Percentiles rank a stretch among this genome's conserved stretches.
phyloP scores from a whole-genome alignment of 1,140 invertebrate species.

The Tetraneura akinire region DNA sequence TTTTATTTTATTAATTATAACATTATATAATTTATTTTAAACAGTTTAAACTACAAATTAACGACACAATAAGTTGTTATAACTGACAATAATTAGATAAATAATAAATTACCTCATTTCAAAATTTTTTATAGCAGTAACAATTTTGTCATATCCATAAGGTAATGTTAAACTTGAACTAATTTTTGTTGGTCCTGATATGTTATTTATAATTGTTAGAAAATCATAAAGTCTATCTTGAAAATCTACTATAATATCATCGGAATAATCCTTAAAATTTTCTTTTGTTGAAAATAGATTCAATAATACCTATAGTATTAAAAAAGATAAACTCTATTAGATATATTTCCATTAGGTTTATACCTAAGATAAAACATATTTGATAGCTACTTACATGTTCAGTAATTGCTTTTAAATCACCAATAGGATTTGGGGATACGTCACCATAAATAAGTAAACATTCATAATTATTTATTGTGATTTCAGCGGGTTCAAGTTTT shows the following conservation, averaged over 20 bases:
- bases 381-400: slow-evolving; percentile 77
- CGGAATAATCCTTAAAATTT: not conserved
- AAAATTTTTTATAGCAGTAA: slow-evolving; percentile 8
- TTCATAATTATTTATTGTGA: slow-evolving; percentile 57
- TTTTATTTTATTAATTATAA: too few species aligned
- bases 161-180: slow-evolving; percentile 11
- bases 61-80: too few species aligned
- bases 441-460: slow-evolving; percentile 75
- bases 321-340: not conserved
- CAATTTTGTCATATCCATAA: slow-evolving; percentile 10
- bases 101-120: slow-evolving; percentile 27
- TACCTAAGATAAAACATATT: too few species aligned
- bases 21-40: too few species aligned
- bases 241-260: slow-evolving; percentile 31
- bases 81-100: not conserved
- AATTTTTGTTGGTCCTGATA: slow-evolving; percentile 15
- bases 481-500: slow-evolving; percentile 59
- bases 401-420: slow-evolving; percentile 75
- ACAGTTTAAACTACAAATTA: too few species aligned
- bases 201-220: not conserved
- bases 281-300: slow-evolving; percentile 8
- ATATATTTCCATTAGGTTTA: not conserved
- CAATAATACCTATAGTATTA: not conserved
- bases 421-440: slow-evolving; percentile 74
- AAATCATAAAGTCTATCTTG: slow-evolving; percentile 17